Conservation (phyloP, 2,113 vertebrate genomes). For the Pristiophorus japonicus region DNA sequence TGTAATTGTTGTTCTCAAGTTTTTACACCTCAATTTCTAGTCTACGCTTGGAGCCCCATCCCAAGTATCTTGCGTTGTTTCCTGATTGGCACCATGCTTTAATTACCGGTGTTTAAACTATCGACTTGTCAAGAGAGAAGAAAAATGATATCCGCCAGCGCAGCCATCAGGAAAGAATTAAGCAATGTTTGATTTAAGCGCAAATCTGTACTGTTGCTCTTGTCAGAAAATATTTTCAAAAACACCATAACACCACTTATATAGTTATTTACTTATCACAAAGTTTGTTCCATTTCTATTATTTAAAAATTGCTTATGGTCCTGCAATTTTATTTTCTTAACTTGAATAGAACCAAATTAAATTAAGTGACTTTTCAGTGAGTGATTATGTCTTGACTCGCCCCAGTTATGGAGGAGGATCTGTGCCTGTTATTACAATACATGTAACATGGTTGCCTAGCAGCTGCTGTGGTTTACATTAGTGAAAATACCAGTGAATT, state of each 20-base stretch:
- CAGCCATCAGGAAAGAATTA: not conserved
- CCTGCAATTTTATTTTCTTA: not conserved
- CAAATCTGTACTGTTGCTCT: not conserved
- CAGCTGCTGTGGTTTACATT: conserved; percentile 18
- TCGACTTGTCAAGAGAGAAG: not conserved
- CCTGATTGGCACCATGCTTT: too few relatives aligned
- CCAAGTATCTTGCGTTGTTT: not conserved
- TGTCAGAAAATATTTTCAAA: not conserved
- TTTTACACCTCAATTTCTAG: not conserved
- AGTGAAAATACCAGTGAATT: not conserved
- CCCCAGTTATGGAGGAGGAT: not conserved
- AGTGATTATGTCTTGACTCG: not conserved
- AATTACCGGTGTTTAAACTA: not conserved
- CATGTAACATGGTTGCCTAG: not conserved
- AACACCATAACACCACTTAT: not conserved
- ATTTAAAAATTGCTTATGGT: not conserved
- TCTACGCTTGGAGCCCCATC: not conserved
- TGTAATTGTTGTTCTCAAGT: not conserved
- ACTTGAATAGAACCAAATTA: not conserved
- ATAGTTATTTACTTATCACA: not conserved
- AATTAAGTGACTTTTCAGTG: not conserved
- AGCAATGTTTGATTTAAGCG: not conserved
- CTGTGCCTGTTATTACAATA: not conserved
- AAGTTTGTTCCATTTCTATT: not conserved
- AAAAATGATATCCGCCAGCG: not conserved